Evolutionary conservation across 2,113 vertebrate species (phyloP).

Genomic region (Rhinoptilus africanus): DNA sequence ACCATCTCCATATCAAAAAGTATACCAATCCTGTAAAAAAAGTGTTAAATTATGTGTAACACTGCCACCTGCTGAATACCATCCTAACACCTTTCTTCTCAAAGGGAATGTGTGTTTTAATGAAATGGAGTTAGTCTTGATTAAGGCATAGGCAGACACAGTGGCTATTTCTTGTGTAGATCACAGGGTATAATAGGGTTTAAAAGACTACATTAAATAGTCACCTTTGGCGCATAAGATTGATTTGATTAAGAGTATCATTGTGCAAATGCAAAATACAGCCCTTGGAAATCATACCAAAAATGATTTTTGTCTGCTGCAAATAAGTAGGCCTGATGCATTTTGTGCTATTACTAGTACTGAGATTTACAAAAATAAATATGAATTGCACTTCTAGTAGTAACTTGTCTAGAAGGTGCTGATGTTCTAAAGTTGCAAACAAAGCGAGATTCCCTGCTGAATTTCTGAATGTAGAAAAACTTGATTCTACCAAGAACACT

Average conservation of each 20-base stretch:
- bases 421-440: background rate
- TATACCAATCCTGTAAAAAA: background rate
- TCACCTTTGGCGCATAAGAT: background rate
- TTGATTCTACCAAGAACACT: background rate
- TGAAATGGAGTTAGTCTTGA: background rate
- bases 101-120: background rate
- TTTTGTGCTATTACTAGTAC: background rate
- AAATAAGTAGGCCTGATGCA: background rate
- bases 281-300: background rate
- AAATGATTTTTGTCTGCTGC: background rate
- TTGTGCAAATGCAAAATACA: background rate
- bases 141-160: background rate
- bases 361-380: background rate
- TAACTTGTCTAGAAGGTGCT: background rate
- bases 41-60: slow-evolving; percentile 25
- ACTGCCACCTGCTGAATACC: slow-evolving; percentile 51
- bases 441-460: background rate
- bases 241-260: background rate
- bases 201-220: background rate
- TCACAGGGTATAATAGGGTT: background rate
- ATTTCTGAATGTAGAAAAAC: slow-evolving; percentile 13
- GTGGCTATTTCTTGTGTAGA: background rate
- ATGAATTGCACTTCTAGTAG: background rate
- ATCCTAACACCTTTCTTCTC: background rate
- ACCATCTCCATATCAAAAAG: background rate